phyloP scores from a whole-genome alignment of 2,113 vertebrate species.

The Megalops atlanticus region DNA sequence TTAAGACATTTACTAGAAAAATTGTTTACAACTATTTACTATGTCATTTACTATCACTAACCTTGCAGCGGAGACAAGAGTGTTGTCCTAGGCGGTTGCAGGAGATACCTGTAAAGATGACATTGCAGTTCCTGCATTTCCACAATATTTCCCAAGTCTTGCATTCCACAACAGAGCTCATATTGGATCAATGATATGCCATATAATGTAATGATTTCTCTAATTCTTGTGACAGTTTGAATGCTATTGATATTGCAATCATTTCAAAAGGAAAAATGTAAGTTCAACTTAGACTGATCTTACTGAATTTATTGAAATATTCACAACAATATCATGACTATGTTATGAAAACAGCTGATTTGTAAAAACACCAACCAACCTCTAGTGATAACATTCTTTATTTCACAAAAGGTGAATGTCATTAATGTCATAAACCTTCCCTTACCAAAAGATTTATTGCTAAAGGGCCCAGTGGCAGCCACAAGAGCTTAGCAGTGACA shows the following conservation, averaged over 20 bases:
- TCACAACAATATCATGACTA: neutral
- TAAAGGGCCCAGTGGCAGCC: too few species aligned
- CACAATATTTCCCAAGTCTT: too few species aligned
- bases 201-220: neutral
- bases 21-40: too few species aligned
- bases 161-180: too few species aligned
- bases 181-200: neutral
- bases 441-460: too few species aligned
- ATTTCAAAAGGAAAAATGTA: neutral
- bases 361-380: too few species aligned
- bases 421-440: too few species aligned
- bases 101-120: constrained; percentile 80
- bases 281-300: neutral
- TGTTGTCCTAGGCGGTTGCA: constrained; percentile 96
- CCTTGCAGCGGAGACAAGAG: constrained; percentile 97
- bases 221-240: neutral
- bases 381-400: too few species aligned
- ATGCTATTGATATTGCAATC: neutral
- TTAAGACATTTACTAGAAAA: too few species aligned
- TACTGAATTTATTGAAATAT: neutral
- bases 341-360: neutral
- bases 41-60: constrained; percentile 50
- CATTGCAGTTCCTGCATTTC: too few species aligned
- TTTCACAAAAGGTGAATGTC: too few species aligned
- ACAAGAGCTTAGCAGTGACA: neutral